Evolutionary conservation across 2,797 vertebrate genomes (phyloP).

Genomic region (Natrix natrix): DNA sequence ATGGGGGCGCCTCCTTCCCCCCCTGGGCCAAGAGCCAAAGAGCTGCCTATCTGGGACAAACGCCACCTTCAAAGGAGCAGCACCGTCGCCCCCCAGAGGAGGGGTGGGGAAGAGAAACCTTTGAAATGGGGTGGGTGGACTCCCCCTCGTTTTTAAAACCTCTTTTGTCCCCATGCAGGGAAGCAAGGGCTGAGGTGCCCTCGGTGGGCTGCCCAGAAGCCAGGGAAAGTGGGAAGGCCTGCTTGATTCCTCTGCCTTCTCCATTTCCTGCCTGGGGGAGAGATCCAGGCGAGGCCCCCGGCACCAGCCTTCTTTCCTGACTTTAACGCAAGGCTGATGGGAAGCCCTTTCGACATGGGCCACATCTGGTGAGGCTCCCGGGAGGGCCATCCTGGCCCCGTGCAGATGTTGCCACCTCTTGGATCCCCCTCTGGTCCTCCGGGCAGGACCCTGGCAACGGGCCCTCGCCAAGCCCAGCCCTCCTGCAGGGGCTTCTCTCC

Average conservation of each 20-base stretch:
- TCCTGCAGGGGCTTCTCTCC: background rate
- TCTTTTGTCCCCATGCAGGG: background rate
- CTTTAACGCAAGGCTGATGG: background rate
- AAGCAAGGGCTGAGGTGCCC: background rate
- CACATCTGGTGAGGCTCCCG: background rate
- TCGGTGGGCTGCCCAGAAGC: background rate
- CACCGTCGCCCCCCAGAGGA: background rate
- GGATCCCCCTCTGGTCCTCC: background rate
- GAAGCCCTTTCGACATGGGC: background rate
- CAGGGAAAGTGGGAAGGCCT: background rate
- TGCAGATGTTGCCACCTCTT: background rate
- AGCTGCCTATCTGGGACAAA: background rate
- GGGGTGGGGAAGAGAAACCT: background rate
- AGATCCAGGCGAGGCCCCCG: background rate
- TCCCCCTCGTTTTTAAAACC: background rate
- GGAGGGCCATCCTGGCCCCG: background rate
- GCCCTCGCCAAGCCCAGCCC: background rate
- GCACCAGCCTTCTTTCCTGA: background rate
- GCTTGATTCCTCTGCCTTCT: background rate
- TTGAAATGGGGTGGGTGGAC: background rate
- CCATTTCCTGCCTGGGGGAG: background rate
- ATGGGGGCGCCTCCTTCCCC: background rate
- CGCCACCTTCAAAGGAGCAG: background rate
- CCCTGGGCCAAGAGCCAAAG: background rate
- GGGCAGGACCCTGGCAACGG: background rate